Conservation (phyloP, 2,888 invertebrate genomes). For the Venustoraphidia nigricollis region DNA sequence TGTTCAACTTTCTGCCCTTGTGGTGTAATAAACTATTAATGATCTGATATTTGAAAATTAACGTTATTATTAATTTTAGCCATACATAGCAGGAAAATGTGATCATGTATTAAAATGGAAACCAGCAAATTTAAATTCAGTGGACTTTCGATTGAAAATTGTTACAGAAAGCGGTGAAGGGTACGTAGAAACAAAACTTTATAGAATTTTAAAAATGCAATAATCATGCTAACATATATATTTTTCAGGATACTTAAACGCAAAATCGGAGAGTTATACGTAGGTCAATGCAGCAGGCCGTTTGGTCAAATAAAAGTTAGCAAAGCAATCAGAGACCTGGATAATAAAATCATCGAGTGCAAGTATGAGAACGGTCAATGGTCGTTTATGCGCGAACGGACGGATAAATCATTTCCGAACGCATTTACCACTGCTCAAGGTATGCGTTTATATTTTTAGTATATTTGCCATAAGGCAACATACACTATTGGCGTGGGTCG, state of each 20-base stretch:
- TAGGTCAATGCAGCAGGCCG: slow-evolving; percentile 52
- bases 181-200: slow-evolving; percentile 29
- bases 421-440: slow-evolving; percentile 68
- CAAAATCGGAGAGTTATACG: slow-evolving; percentile 62
- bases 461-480: no score
- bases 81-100: slow-evolving; percentile 72
- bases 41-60: background rate
- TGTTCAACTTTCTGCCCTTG: no score
- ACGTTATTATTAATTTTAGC: slow-evolving; percentile 31
- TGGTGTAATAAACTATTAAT: background rate
- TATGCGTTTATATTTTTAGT: slow-evolving; percentile 20
- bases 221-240: slow-evolving; percentile 1
- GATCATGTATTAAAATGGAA: slow-evolving; percentile 93
- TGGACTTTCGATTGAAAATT: slow-evolving; percentile 87
- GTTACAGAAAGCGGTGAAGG: slow-evolving; percentile 53
- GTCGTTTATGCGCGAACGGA: slow-evolving; percentile 89
- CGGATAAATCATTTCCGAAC: slow-evolving; percentile 94
- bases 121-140: slow-evolving; percentile 81
- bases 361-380: slow-evolving; percentile 65
- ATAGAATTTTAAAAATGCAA: background rate
- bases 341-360: slow-evolving; percentile 96
- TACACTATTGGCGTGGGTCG: no score
- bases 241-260: slow-evolving; percentile 44
- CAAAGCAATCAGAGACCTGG: slow-evolving; percentile 57
- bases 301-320: slow-evolving; percentile 64